Conservation (phyloP, 2,113 vertebrate species). For the Tiliqua scincoides region DNA sequence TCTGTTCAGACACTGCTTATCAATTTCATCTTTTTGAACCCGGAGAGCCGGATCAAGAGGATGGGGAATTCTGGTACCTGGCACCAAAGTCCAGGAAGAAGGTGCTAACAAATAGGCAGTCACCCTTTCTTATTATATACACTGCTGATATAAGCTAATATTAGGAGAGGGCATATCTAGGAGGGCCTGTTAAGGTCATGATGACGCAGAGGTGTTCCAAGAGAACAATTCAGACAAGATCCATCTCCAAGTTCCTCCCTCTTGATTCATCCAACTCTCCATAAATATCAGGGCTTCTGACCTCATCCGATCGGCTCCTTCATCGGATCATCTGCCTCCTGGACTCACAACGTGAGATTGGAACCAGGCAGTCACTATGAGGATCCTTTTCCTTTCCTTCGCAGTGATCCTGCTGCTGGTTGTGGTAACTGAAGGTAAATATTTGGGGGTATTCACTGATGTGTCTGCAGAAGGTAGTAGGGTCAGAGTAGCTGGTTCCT, state of each 20-base stretch:
- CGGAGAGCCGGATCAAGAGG: neutral
- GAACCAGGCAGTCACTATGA: constrained; percentile 55
- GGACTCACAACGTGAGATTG: constrained; percentile 1
- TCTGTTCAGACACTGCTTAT: neutral
- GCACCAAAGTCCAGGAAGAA: neutral
- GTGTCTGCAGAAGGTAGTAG: neutral
- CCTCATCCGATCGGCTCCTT: neutral
- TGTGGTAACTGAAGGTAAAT: constrained; percentile 60
- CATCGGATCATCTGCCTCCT: neutral
- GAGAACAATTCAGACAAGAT: fast-evolving
- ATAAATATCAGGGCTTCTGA: constrained; percentile 50
- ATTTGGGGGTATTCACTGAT: fast-evolving
- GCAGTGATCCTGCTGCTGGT: constrained; percentile 51
- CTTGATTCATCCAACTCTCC: neutral
- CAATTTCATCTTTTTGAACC: neutral
- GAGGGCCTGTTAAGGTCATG: neutral
- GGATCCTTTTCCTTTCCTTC: constrained; percentile 44
- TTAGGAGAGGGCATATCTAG: no score
- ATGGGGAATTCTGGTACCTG: neutral
- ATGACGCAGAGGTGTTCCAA: fast-evolving
- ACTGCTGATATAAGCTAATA: neutral
- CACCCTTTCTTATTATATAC: neutral
- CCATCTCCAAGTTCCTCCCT: constrained; percentile 1
- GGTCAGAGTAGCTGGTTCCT: neutral
- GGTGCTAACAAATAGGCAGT: no score